A percentile compares a stretch with the other conserved stretches of the same genome.
Conservation (phyloP, 2,113 vertebrate genomes). For the Neodon shergylaensis region DNA sequence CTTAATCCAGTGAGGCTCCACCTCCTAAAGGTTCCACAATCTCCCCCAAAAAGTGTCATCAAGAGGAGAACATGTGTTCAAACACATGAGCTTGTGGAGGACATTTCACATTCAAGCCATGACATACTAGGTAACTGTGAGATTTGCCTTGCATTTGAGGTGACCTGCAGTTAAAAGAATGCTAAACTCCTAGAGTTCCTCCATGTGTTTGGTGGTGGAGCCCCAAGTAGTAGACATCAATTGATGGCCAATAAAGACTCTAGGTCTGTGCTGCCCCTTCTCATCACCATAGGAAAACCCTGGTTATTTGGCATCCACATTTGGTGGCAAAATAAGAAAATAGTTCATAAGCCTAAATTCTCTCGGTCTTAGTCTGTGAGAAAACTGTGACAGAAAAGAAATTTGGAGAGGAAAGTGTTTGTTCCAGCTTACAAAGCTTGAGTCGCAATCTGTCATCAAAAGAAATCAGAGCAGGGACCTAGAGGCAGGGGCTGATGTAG, state of each 20-base stretch:
- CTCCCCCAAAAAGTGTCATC: neutral
- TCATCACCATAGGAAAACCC: neutral
- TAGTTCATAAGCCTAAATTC: neutral
- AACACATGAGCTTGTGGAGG: neutral
- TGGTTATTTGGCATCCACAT: neutral
- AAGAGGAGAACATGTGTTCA: neutral
- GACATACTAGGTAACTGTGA: fast-evolving
- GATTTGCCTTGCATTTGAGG: neutral
- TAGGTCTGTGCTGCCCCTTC: neutral
- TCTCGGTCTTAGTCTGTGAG: neutral
- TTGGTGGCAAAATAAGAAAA: neutral
- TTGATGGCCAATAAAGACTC: neutral
- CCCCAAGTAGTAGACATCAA: neutral
- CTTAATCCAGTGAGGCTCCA: neutral
- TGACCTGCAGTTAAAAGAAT: neutral
- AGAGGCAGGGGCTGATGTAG: neutral
- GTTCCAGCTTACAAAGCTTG: neutral
- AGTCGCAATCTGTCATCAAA: neutral
- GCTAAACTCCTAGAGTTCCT: neutral
- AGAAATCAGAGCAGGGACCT: neutral
- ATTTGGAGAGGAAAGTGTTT: neutral
- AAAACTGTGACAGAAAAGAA: neutral
- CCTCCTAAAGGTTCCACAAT: neutral
- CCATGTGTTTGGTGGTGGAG: neutral
- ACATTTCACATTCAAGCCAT: neutral